Percentiles rank a stretch among this genome's conserved stretches.
These are phyloP conservation scores for Notocelia uddmanniana DNA, from an alignment of 2,888 invertebrate species.

Conservation along the genomic window DNA sequence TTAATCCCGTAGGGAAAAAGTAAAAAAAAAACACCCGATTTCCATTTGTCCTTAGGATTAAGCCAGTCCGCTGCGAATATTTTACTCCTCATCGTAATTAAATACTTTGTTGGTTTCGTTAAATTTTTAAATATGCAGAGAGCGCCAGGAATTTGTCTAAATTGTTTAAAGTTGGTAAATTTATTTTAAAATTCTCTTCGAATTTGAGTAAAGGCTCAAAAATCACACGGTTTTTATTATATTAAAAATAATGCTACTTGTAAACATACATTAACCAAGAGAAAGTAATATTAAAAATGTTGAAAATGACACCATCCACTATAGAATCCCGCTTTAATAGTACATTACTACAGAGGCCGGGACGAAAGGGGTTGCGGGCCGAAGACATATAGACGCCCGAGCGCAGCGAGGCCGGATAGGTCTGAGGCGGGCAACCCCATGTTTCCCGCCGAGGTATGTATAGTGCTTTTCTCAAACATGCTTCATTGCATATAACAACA, in stretches of 20 bases:
- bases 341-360: too few species aligned
- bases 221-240: not conserved
- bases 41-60: constrained; percentile 16
- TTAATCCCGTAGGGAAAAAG: constrained; percentile 28
- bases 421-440: too few species aligned
- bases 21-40: constrained; percentile 6
- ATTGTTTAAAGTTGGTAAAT: constrained; percentile 8
- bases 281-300: too few species aligned
- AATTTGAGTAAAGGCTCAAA: not conserved
- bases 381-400: too few species aligned
- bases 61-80: not conserved
- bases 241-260: not conserved
- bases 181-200: constrained; percentile 1
- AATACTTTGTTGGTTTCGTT: not conserved
- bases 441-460: too few species aligned
- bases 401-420: too few species aligned
- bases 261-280: too few species aligned
- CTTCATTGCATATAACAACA: too few species aligned
- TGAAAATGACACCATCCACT: too few species aligned
- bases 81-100: not conserved
- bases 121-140: not conserved
- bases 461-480: too few species aligned
- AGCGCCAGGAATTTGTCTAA: not conserved
- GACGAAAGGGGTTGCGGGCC: too few species aligned
- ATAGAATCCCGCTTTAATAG: too few species aligned